Base-by-base conservation (phyloP, 2,888 invertebrate species). In the Yponomeuta sedellus region DNA sequence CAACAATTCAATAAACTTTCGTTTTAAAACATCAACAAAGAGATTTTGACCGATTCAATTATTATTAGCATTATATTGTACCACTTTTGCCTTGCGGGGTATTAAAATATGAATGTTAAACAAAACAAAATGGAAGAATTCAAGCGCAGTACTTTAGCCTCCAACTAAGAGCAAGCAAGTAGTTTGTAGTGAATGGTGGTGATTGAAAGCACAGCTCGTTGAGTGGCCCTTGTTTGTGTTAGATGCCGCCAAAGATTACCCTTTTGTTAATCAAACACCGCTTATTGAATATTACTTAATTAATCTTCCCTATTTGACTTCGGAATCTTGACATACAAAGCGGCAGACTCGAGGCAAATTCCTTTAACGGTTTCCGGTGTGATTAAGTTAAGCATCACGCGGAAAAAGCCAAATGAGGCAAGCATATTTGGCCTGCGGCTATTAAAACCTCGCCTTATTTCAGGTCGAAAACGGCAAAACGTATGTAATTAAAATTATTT, bases 201-300 rank as follows among this genome's bases (percentile, higher is more conserved):
- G 89, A 90, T 90, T 86, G 88, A 88, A 89, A 89, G 87, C 85
- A 85, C 80, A 77, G 20, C 63, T 44, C 77, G 80, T 77, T 77
- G 83, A 87, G 85, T 84, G 81, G 82, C 74, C 77, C 78, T 81
- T 85, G 85, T 89, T 89, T 88, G 80, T 85, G 83, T 85, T 86
- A 90, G 90, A 90, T 90, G 90, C 90, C 90, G 90, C 86, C 86
- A 74, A 78, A 86, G 89, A 91, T 91, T 89, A 88, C 80, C 80
- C 85, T 83, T 88, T 89, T 88, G 86, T 89, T 88, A 87, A 87
- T 86, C 88, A 88, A 89, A 89, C 85, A 86, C 81, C 82, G 83
- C 77, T 87, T 86, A 89, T 88, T 88, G 82, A 88, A 86, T 84
- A 85, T 82, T 85, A 88, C 87, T 88, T 85, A 88, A 90, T 89